Base-by-base conservation (phyloP, 2,888 invertebrate species). In the Unio pictorum region DNA sequence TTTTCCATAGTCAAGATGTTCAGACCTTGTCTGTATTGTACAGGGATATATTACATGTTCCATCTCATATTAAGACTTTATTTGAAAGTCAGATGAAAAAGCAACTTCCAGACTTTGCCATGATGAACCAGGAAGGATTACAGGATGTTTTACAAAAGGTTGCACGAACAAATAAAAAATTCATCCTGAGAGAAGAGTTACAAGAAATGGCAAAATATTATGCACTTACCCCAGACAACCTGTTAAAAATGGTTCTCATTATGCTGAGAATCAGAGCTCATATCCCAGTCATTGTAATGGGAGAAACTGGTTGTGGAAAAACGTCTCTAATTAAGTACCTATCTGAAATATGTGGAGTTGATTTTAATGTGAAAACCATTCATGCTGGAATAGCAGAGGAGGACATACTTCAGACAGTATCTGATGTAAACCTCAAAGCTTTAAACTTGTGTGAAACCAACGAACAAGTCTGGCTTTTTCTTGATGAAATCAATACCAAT, bases 221-320 rank as follows among this genome's bases (percentile, higher is more conserved):
- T 74, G 81, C 81, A 0, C 69, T 82, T 7, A 83, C 83, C 17
- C 79, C 83, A 17, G 83, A 83, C 58, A 83, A 83, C 67, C 70
- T 83, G 5, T 65, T 83, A 18, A 83, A 83, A 69, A 83, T 83
- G 83, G 73, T 82, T 45, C 62, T 83, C 20, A 79, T 83, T 17
- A 67, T 74, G 26, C 66, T 83, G 20, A 67, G 83, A 34, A 65
- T 82, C 2, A 78, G 76, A 66, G 76, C 80, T 20, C 61, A 69
- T 55, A 73, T 83, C 7, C 84, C 84, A 55, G 78, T 84, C 4
- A 64, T 84, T 18, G 74, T 84, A 3, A 84, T 84, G 83, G 83
- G 84, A 20, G 84, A 84, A 71, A 84, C 84, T 4, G 84, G 84
- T 4, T 84, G 84, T 77, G 84, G 84, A 15, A 84, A 84, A 71